Evolutionary conservation across 1,140 invertebrate genomes (phyloP).

Genomic region (Caenorhabditis brenneri): DNA sequence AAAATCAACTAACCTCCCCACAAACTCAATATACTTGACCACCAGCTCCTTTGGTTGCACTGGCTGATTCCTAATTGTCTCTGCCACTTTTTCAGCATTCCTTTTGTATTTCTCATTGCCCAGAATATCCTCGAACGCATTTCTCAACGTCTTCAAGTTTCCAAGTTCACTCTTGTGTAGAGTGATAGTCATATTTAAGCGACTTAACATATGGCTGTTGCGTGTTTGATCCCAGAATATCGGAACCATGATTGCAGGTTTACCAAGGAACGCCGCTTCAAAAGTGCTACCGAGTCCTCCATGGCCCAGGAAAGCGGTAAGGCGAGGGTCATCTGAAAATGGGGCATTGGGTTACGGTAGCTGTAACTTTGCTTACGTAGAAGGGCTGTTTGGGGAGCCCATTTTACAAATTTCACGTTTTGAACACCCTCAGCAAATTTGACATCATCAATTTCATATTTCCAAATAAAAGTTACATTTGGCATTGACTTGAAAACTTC

Average conservation of each 20-base stretch:
- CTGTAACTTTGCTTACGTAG: not conserved
- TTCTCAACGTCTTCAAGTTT: not conserved
- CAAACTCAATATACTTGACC: slow-evolving; percentile 28
- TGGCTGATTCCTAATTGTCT: not conserved
- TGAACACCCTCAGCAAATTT: slow-evolving; percentile 24
- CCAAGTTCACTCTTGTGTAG: slow-evolving; percentile 47
- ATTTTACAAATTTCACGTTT: slow-evolving; percentile 47
- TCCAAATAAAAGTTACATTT: slow-evolving; percentile 55
- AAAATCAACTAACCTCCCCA: too few species aligned
- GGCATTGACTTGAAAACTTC: slow-evolving; percentile 18
- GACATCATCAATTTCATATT: slow-evolving; percentile 51
- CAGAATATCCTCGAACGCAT: slow-evolving; percentile 42
- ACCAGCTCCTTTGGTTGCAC: slow-evolving; percentile 4
- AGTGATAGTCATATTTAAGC: slow-evolving; percentile 47
- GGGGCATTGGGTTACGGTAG: not conserved
- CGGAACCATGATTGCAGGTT: slow-evolving; percentile 60
- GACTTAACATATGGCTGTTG: slow-evolving; percentile 51
- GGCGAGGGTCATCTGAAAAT: slow-evolving; percentile 49
- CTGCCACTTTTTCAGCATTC: not conserved
- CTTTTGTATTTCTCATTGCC: slow-evolving; percentile 5
- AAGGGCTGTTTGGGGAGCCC: slow-evolving; percentile 54
- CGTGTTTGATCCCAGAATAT: slow-evolving; percentile 59
- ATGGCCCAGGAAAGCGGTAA: slow-evolving; percentile 60
- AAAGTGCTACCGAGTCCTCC: slow-evolving; percentile 58
- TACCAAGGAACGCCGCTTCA: slow-evolving; percentile 58